These are phyloP conservation scores for Dromococcyx pavoninus DNA, from an alignment of 2,797 vertebrate species.

Conservation along the genomic window DNA sequence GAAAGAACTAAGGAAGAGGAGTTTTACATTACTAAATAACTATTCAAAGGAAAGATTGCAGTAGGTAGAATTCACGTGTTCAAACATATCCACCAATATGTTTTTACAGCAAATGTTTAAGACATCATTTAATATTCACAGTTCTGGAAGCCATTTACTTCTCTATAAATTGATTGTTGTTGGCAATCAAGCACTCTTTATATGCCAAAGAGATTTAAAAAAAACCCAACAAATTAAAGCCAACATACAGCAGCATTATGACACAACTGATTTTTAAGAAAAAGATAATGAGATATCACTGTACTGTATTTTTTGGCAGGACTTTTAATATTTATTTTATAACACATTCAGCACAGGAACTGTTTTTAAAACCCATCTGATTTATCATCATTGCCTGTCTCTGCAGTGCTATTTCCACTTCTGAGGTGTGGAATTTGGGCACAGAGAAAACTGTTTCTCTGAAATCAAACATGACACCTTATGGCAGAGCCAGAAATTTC, in stretches of 20 bases:
- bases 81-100: constrained; percentile 14
- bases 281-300: neutral
- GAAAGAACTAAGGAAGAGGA: neutral
- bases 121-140: constrained; percentile 43
- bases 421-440: neutral
- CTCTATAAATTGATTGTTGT: constrained; percentile 39
- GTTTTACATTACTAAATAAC: constrained; percentile 18
- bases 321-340: neutral
- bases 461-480: neutral
- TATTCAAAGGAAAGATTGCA: neutral
- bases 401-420: neutral
- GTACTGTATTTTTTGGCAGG: neutral
- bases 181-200: constrained; percentile 10
- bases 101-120: constrained; percentile 59
- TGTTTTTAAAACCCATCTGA: neutral
- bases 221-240: constrained; percentile 7
- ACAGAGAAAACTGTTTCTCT: neutral
- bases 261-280: constrained; percentile 48
- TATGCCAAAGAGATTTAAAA: neutral
- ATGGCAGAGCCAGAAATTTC: neutral
- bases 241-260: constrained; percentile 38
- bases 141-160: constrained; percentile 18
- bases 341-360: neutral
- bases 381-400: neutral
- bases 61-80: constrained; percentile 19